These are phyloP conservation scores for Buphagus erythrorhynchus DNA, from an alignment of 2,797 vertebrate genomes.

Conservation along the genomic window DNA sequence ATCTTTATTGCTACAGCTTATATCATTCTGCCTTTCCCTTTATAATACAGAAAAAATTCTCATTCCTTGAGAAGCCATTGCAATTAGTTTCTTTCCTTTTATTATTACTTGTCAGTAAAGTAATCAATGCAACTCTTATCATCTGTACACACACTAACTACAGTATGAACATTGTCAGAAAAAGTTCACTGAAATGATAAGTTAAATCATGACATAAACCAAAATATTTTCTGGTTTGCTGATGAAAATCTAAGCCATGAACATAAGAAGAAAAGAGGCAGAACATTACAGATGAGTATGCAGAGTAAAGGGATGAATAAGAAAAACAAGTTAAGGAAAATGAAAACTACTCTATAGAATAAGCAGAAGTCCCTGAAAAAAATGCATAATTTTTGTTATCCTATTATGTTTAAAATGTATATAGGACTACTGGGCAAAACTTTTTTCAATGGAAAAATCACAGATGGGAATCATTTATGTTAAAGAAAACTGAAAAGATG, in stretches of 20 bases:
- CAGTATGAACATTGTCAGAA: not conserved
- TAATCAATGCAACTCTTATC: slow-evolving; percentile 29
- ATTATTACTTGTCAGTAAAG: slow-evolving; percentile 32
- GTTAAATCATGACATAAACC: not conserved
- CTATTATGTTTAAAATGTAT: not conserved
- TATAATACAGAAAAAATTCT: not conserved
- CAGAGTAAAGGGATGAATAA: not conserved
- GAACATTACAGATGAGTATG: not conserved
- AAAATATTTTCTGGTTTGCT: not conserved
- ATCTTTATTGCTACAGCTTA: slow-evolving; percentile 45
- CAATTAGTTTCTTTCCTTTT: not conserved
- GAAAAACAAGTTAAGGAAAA: too few species aligned
- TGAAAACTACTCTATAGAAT: not conserved
- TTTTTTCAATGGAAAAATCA: not conserved
- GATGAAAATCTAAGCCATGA: not conserved
- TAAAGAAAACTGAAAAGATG: not conserved
- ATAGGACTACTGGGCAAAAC: not conserved
- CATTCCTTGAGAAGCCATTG: slow-evolving; percentile 21
- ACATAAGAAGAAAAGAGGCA: not conserved
- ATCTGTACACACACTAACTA: not conserved
- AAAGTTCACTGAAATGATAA: slow-evolving; percentile 4
- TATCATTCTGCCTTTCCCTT: not conserved
- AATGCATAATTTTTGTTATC: not conserved
- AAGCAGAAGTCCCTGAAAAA: not conserved
- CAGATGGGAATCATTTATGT: not conserved